Base-by-base conservation (phyloP, 2,797 vertebrate species). In the Saxicola maurus region DNA sequence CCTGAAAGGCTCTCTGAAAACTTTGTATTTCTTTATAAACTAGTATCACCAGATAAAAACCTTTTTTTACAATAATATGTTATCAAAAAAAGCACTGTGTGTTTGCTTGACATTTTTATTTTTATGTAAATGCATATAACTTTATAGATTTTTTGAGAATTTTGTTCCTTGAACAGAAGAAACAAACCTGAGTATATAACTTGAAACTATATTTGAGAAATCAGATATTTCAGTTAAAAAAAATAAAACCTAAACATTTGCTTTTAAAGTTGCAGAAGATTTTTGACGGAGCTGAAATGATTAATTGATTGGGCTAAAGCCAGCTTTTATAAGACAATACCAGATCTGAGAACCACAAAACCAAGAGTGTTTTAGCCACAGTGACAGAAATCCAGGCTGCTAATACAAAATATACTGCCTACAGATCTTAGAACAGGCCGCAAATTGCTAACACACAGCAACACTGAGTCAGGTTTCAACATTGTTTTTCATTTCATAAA, bases 281-380 rank as follows among this genome's bases (percentile, higher is more conserved):
- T 74, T 86, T 83, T 57, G 10, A 79, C 23, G 8, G 30, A 77
- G 28, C 25, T 87, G 64, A 86, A 92, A 77, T 64, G 30, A 76
- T 62, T 13, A 68, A 55, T 13, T 73, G 48, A 83, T 56, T 83
- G 42, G 62, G 33, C 33, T 78, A 67, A 88, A 88, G 49, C 55
- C 59, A 89, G 13, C 53, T 28, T 82, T 42, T 59, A 31, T 77
- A 77, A 89, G 53, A 88, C 68, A 86, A 71, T 68, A 23, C 28
- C 28, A 80, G 65, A 69, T 80, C 71, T 84, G 45, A 83, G 53
- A 92, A 78, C 86, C 74, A 68, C 87, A 93, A 87, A 92, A 75
- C 38, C 62, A 55, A 64, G 83, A 53, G 43, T 74, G n/a, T 77
- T 86, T 74, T 42, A 72, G 37, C 75, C 43, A 37, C n/a, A 62